These are phyloP conservation scores for Alviniconcha marisindica DNA, from an alignment of 1,140 invertebrate species.

Conservation along the genomic window DNA sequence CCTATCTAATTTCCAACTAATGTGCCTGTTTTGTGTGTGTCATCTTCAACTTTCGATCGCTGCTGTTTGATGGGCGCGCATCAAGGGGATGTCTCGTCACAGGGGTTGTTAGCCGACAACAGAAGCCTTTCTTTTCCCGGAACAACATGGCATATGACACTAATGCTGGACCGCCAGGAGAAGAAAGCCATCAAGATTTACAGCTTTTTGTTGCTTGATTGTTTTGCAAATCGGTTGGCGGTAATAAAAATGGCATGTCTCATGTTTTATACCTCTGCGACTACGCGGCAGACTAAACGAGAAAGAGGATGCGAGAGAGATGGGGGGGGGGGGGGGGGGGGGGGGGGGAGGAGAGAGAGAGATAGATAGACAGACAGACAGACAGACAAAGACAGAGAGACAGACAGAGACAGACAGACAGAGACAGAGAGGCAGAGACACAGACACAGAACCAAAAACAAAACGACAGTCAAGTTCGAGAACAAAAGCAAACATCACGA, in stretches of 20 bases:
- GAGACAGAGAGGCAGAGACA: neutral
- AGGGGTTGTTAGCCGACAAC: neutral
- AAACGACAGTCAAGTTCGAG: neutral
- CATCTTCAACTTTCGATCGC: constrained; percentile 23
- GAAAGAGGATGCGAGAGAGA: too few species aligned
- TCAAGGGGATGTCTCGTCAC: neutral
- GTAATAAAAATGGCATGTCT: neutral
- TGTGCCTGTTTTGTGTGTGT: neutral
- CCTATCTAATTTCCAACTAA: constrained; percentile 6
- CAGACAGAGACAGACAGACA: too few species aligned
- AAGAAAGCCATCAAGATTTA: too few species aligned
- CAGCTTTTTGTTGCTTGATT: neutral
- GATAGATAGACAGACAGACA: too few species aligned
- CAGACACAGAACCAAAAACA: neutral
- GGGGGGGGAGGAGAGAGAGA: too few species aligned
- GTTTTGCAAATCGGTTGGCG: neutral
- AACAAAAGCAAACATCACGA: too few species aligned
- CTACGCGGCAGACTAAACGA: too few species aligned
- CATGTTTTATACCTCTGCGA: too few species aligned
- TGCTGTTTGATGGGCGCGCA: neutral
- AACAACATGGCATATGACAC: neutral
- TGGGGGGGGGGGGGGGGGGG: too few species aligned
- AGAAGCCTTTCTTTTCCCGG: neutral
- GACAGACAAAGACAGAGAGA: too few species aligned
- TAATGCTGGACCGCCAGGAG: too few species aligned